Percentiles rank a stretch among this genome's conserved stretches.
Evolutionary conservation across 2,113 vertebrate species (phyloP).

Genomic region (Tetraodon nigroviridis): DNA sequence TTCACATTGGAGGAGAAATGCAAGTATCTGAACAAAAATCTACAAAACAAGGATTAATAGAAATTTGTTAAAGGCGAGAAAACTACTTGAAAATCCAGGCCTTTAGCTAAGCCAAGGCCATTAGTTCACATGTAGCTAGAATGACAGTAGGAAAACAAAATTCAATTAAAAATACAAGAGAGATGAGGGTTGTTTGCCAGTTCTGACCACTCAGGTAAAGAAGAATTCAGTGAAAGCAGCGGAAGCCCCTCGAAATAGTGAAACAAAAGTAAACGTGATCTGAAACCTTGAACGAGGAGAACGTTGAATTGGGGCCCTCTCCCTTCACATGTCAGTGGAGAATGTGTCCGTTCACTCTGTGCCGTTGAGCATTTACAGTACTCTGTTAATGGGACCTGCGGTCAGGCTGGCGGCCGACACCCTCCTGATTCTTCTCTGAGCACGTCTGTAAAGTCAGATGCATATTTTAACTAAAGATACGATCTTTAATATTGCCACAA

Average conservation of each 20-base stretch:
- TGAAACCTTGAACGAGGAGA: constrained; percentile 46
- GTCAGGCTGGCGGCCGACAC: constrained; percentile 17
- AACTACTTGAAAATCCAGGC: constrained; percentile 55
- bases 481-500: constrained; percentile 63
- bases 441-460: constrained; percentile 35
- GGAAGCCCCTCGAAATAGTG: constrained; percentile 17
- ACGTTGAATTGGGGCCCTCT: constrained; percentile 39
- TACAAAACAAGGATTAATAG: constrained; percentile 70
- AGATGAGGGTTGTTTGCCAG: constrained; percentile 32
- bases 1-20: constrained; percentile 73
- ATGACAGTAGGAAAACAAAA: constrained; percentile 44
- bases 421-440: constrained; percentile 28
- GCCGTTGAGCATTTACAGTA: constrained; percentile 23
- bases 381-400: constrained; percentile 20
- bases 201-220: constrained; percentile 21
- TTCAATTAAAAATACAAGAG: constrained; percentile 20
- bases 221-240: constrained; percentile 29
- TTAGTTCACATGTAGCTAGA: constrained; percentile 54
- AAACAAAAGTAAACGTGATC: constrained; percentile 20
- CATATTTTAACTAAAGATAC: constrained; percentile 38
- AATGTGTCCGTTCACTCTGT: constrained; percentile 22
- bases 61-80: constrained; percentile 55
- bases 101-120: constrained; percentile 51
- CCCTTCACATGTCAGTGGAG: constrained; percentile 57
- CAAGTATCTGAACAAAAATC: constrained; percentile 72